phyloP scores from a whole-genome alignment of 1,140 invertebrate genomes.

The Oncopeltus fasciatus region DNA sequence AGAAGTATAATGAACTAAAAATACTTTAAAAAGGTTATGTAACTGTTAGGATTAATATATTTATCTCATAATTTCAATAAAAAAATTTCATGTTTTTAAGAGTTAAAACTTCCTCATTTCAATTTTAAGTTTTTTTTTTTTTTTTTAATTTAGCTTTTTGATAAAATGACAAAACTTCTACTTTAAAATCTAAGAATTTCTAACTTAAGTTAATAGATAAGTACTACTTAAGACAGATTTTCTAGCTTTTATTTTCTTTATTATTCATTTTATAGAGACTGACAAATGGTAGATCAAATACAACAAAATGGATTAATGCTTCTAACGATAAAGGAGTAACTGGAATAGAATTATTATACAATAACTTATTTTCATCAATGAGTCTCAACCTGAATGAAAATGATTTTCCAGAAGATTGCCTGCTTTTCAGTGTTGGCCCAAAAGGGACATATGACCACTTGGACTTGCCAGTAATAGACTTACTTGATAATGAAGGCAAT shows the following conservation, averaged over 20 bases:
- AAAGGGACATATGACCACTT: background rate
- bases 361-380: background rate
- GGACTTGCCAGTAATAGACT: background rate
- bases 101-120: too few species aligned
- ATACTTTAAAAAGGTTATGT: too few species aligned
- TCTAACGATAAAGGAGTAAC: background rate
- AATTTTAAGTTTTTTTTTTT: too few species aligned
- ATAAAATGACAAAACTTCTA: too few species aligned
- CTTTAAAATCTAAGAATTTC: too few species aligned
- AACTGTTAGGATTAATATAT: too few species aligned
- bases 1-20: too few species aligned
- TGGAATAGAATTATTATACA: background rate
- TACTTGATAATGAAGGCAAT: background rate
- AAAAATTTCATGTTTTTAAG: too few species aligned
- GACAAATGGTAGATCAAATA: background rate
- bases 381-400: background rate
- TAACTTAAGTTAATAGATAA: too few species aligned
- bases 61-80: too few species aligned
- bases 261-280: background rate
- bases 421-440: background rate
- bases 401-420: background rate
- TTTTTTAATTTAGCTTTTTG: too few species aligned
- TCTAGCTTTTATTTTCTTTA: background rate
- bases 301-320: background rate
- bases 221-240: too few species aligned